phyloP scores from a whole-genome alignment of 1,140 invertebrate species.

The Conopomorpha cramerella region DNA sequence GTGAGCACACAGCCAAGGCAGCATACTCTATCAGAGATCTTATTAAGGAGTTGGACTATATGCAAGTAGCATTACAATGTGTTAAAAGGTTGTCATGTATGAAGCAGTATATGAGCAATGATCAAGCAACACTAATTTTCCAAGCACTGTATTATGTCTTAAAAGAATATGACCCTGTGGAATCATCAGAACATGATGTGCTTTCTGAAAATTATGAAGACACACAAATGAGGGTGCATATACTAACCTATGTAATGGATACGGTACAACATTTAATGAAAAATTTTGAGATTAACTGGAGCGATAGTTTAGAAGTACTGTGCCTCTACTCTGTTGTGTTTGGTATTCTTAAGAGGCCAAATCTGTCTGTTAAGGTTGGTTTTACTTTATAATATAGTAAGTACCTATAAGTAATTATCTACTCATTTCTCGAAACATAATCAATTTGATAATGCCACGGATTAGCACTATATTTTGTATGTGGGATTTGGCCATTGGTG shows the following conservation, averaged over 20 bases:
- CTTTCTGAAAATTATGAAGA: conserved; percentile 13
- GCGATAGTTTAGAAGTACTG: conserved; percentile 71
- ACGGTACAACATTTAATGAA: conserved; percentile 66
- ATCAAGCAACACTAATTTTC: conserved; percentile 71
- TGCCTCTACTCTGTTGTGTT: conserved; percentile 62
- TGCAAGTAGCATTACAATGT: conserved; percentile 65
- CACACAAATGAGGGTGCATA: conserved; percentile 26
- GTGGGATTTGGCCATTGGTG: too few relatives aligned
- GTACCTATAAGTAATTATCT: too few relatives aligned
- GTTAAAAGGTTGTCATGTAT: conserved; percentile 63
- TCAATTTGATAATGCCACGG: too few relatives aligned
- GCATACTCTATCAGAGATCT: conserved; percentile 64
- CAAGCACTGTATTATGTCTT: conserved; percentile 70
- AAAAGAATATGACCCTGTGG: conserved; percentile 60
- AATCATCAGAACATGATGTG: conserved; percentile 17
- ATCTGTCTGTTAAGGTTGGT: conserved; percentile 58
- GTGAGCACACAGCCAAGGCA: conserved; percentile 65
- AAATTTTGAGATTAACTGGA: conserved; percentile 74
- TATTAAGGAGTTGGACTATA: conserved; percentile 50
- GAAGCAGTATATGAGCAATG: conserved; percentile 61
- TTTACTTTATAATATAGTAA: too few relatives aligned
- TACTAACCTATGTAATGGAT: conserved; percentile 63
- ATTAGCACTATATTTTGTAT: too few relatives aligned
- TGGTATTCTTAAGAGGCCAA: conserved; percentile 60
- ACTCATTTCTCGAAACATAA: too few relatives aligned